A percentile compares a stretch with the other conserved stretches of the same genome.
phyloP scores from a whole-genome alignment of 2,888 invertebrate species.

The Fragum sueziense region DNA sequence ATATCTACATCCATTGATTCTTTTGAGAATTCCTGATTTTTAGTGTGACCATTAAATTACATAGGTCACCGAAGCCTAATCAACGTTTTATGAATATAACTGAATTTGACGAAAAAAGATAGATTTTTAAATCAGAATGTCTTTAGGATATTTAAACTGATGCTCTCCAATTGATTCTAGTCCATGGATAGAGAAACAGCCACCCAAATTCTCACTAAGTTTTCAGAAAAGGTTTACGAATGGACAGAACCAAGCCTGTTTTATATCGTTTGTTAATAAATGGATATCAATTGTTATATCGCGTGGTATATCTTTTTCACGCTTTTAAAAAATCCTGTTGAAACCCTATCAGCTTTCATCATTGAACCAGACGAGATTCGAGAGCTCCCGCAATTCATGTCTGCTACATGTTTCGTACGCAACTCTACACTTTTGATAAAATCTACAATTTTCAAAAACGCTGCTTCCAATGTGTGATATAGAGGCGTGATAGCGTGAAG shows the following conservation, averaged over 20 bases:
- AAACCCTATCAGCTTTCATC: slow-evolving; percentile 3
- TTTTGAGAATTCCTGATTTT: no score
- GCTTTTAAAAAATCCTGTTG: slow-evolving; percentile 11
- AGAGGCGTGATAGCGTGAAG: neutral
- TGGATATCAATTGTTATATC: neutral
- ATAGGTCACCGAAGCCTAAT: no score
- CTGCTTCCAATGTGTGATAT: neutral
- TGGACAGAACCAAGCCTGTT: slow-evolving; percentile 13
- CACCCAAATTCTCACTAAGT: no score
- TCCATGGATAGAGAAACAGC: no score
- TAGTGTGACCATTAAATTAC: no score
- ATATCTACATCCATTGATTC: no score
- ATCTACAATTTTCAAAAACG: neutral
- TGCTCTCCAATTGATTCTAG: no score
- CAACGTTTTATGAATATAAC: no score
- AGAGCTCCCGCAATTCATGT: neutral
- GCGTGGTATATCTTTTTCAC: neutral
- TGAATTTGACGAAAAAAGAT: no score
- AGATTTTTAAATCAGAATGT: no score
- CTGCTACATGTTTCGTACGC: slow-evolving; percentile 5
- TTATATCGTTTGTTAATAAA: neutral
- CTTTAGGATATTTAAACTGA: no score
- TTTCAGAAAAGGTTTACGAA: neutral
- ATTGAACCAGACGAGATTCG: neutral
- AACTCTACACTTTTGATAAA: slow-evolving; percentile 7